Evolutionary conservation across 2,113 vertebrate species (phyloP), one percentile per base, ranked within the genome.

Genomic region (Cyprinodon tularosa): DNA sequence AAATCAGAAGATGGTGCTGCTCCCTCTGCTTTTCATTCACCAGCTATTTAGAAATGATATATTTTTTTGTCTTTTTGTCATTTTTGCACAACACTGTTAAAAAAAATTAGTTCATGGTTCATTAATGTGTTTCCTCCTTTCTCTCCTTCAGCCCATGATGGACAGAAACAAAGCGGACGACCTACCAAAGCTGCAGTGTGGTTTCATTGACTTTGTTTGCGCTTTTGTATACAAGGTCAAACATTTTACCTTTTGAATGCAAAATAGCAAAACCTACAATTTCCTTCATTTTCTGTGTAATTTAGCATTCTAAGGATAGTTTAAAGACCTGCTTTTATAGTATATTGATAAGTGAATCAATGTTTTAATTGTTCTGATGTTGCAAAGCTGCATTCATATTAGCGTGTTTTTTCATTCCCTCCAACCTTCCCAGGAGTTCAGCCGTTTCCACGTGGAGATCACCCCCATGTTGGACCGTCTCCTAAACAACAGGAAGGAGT

Each of bases 131-230:
- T 40, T n/a, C 17, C 64, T n/a, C 62, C 3, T 78, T 62, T 68
- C 20, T 71, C 40, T 62, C 29, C n/a, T 67, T 42, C 74, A 95
- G 93, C 92, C 94, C 0, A 95, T 95, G 95, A 95, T 95, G 95
- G 95, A 95, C 92, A 91, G 94, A 86, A 95, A 91, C 84, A 94
- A 95, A 78, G 62, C 93, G 0, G 93, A 64, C 0, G 94, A 95
- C 0, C 91, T 95, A 67, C 95, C 95, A 1, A 95, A 95, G 79
- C 84, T 95, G 57, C 95, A 95, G 84, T 94, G 93, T 44, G 95
- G 94, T 84, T 95, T 95, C 86, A 95, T 95, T 61, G 94, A 95
- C 89, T 95, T 95, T 1, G 95, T 95, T 74, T 95, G 95, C 68
- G 1, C 95, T 8, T 95, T 95, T 17, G 94, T 95, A 53, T 95